phyloP scores from a whole-genome alignment of 2,797 vertebrate species.

The Myoxocephalus aenaeus region DNA sequence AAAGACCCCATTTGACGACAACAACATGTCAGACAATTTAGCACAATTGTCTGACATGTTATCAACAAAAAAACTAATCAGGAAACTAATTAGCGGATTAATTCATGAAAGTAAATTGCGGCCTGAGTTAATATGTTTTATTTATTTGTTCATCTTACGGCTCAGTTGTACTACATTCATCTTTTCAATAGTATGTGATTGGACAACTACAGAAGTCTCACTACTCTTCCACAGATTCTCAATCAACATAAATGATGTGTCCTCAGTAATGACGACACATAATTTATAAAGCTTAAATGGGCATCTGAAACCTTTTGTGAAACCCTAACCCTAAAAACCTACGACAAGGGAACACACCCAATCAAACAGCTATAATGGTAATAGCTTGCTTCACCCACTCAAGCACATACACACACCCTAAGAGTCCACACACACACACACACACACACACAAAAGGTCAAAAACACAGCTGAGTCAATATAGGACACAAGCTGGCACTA shows the following conservation, averaged over 20 bases:
- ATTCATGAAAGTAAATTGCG: not conserved
- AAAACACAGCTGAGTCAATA: constrained; percentile 73
- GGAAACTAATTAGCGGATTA: not conserved
- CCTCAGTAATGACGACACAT: not conserved
- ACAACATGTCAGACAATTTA: no score
- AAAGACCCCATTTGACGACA: no score
- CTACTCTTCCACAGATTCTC: not conserved
- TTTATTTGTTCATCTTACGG: not conserved
- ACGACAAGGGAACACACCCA: constrained; percentile 31
- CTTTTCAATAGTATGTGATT: not conserved
- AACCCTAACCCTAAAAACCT: constrained; percentile 24
- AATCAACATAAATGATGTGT: not conserved
- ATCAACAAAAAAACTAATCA: not conserved
- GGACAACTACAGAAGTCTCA: not conserved
- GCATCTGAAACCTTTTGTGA: constrained; percentile 23
- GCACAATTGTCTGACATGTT: no score
- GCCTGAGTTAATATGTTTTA: rapidly evolving
- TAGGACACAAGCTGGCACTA: constrained; percentile 24
- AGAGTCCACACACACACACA: not conserved
- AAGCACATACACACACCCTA: not conserved
- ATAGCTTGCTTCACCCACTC: constrained; percentile 14
- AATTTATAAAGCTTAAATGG: not conserved
- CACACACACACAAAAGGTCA: constrained; percentile 45
- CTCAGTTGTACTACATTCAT: not conserved
- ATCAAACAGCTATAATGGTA: constrained; percentile 42